Percentiles rank a stretch among this genome's conserved stretches.
Evolutionary conservation across 1,140 invertebrate species (phyloP).

Genomic region (Fopius arisanus): DNA sequence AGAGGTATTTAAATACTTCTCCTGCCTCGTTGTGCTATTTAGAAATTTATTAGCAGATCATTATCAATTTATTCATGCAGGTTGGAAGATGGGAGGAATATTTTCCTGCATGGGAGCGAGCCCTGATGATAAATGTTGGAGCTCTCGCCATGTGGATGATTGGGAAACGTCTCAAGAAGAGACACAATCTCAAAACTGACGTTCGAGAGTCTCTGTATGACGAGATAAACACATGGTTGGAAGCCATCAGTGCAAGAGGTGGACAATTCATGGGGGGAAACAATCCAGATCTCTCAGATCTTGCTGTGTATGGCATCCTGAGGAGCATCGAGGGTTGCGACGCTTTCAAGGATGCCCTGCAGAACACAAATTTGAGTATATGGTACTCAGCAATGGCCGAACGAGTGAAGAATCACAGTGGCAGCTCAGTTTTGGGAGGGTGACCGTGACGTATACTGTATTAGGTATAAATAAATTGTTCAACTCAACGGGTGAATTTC

Average conservation of each 20-base stretch:
- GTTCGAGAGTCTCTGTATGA: conserved; percentile 91
- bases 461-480: conserved; percentile 28
- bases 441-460: conserved; percentile 27
- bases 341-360: conserved; percentile 85
- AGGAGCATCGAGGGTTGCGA: conserved; percentile 94
- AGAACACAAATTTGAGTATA: conserved; percentile 75
- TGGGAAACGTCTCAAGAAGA: conserved; percentile 87
- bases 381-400: conserved; percentile 68
- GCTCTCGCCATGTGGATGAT: conserved; percentile 94
- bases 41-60: background rate
- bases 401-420: conserved; percentile 64
- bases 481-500: background rate
- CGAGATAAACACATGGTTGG: conserved; percentile 83
- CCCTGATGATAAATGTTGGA: conserved; percentile 92
- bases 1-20: conserved; percentile 59
- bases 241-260: conserved; percentile 74
- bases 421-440: conserved; percentile 44
- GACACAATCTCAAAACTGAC: conserved; percentile 85
- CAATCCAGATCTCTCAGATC: conserved; percentile 90
- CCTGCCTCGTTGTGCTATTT: background rate
- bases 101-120: conserved; percentile 86
- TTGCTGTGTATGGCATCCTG: conserved; percentile 92
- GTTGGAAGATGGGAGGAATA: conserved; percentile 91
- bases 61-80: conserved; percentile 51
- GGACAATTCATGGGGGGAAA: conserved; percentile 84